Evolutionary conservation across 2,888 invertebrate genomes (phyloP), one percentile per base, ranked within the genome.

Genomic region (Serripes groenlandicus): DNA sequence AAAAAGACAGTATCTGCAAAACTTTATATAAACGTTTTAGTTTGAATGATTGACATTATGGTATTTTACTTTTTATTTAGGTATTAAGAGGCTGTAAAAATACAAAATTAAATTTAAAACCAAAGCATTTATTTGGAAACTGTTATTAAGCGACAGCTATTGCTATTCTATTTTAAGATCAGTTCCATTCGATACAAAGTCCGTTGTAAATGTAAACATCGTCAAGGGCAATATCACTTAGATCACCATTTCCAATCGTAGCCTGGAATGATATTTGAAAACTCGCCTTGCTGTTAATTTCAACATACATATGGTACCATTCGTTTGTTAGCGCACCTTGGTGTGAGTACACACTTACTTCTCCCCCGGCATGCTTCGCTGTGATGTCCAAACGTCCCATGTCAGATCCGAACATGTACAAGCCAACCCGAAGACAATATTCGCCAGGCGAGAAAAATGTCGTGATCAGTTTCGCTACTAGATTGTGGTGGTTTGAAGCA

Each of bases 201-300:
- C 88, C 88, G 64, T 74, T 82, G 62, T 84, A 81, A 37, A 83
- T 72, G 77, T 88, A 88, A 9, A 86, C 68, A 68, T 88, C 86
- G 79, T 88, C 86, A 30, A 88, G 52, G 11, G 86, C 88, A 49
- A 88, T 88, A 70, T 88, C 86, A 15, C 86, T 86, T 18, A 71
- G 37, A 73, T 88, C 86, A 37, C 86, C 81, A 66, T 70, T 71
- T 54, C 88, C 86, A 23, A 84, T 86, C 30, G 84, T 81, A 15
- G 83, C 86, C 54, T 82, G 81, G 54, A 88, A 72, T n/a, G 78
- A 66, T 5, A 86, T 18, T 28, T 37, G 42, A 42, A 81, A 81
- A 15, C 37, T 69, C 21, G 52, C 34, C 37, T 77, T 77, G 23
- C 73, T 77, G 54, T 62, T 52, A 21, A 77, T 34, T n/a, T 69